Conservation (phyloP, 2,888 invertebrate genomes). For the Thyatira batis region DNA sequence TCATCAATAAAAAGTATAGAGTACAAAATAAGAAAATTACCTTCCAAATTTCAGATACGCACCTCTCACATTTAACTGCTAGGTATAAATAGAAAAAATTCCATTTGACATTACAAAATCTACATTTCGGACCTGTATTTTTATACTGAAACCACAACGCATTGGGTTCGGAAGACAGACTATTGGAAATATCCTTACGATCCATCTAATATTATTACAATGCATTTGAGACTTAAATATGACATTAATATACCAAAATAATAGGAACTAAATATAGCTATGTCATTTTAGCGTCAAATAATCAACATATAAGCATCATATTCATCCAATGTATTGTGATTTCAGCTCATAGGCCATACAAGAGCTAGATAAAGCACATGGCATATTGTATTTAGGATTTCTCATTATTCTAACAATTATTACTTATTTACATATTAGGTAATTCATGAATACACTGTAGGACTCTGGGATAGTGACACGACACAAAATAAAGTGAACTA, state of each 20-base stretch:
- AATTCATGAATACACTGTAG: background rate
- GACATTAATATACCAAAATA: too few species aligned
- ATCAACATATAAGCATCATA: background rate
- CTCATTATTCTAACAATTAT: background rate
- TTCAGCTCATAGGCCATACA: background rate
- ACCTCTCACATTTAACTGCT: background rate
- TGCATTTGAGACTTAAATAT: background rate
- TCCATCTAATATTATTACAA: background rate
- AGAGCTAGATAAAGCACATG: background rate
- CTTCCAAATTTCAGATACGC: background rate
- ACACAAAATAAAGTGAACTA: too few species aligned
- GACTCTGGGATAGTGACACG: background rate
- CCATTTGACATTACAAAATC: constrained; percentile 2
- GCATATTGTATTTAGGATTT: background rate
- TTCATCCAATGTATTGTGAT: background rate
- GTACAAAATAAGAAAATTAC: background rate
- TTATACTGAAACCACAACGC: background rate
- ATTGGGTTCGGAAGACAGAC: background rate
- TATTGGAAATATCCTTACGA: too few species aligned
- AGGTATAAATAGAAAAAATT: background rate
- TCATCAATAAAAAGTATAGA: background rate
- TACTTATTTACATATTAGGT: background rate
- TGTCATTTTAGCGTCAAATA: background rate
- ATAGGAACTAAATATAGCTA: too few species aligned
- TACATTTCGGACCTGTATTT: background rate